Evolutionary conservation across 2,888 invertebrate species (phyloP), one percentile per base, ranked within the genome.

Genomic region (Nomada ferruginata): DNA sequence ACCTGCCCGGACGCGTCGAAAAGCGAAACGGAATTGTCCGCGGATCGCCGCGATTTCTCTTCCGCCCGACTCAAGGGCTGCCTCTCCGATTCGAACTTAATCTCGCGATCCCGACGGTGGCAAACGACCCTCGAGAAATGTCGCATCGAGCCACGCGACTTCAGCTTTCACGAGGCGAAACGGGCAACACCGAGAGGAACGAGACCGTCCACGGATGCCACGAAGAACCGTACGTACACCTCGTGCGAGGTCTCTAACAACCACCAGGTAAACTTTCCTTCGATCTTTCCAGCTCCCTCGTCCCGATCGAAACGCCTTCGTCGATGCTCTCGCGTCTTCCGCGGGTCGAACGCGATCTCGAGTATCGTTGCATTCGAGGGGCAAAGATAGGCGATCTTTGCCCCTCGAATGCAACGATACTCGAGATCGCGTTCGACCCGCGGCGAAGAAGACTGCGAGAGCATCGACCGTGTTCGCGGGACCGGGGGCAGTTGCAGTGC

Each of bases 261-360:
- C 53, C 77, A 55, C 7, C 85, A 88, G 89, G 89, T 88, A 88
- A 87, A 84, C 77, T 70, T 83, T 65, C 68, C 76, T 78, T 75
- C 15, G 60, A 68, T 23, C 44, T 65, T 63, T 66, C 66, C 29
- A 26, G 15, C 20, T 11, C 4, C 44, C 29, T 23, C 52, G 47
- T 71, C 47, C 20, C 55, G 10, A 20, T 2, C 59, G 47, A 11
- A 18, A n/a, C 26, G 59, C 7, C 11, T 20, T 42, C 18, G 2
- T 20, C 13, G 60, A 52, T 53, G 57, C 64, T 64, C 69, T 53
- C 15, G 23, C 20, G 7, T 1, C n/a, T 42, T 1, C 15, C 47
- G n/a, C n/a, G n/a, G n/a, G n/a, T n/a, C n/a, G n/a, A n/a, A n/a
- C n/a, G n/a, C n/a, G n/a, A n/a, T n/a, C n/a, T n/a, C n/a, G n/a